Percentiles rank a stretch among this genome's conserved stretches.
Conservation (phyloP, 1,140 invertebrate species). For the Dufourea novaeangliae region DNA sequence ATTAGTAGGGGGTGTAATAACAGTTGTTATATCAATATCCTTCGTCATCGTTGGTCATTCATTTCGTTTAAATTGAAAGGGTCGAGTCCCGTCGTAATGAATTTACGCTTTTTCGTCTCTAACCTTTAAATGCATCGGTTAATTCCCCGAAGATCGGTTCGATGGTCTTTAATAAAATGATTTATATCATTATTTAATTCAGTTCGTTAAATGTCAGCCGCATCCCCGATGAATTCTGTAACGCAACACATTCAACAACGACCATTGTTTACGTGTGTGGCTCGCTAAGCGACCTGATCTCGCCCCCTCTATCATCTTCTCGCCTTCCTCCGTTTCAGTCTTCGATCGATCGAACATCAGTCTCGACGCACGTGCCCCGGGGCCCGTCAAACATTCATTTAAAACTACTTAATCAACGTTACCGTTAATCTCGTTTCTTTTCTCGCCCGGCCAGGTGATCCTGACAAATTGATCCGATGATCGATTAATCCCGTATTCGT, state of each 20-base stretch:
- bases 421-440: slow-evolving; percentile 3
- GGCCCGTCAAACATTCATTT: slow-evolving; percentile 27
- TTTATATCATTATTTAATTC: slow-evolving; percentile 59
- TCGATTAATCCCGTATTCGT: not conserved
- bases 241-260: not conserved
- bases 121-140: slow-evolving; percentile 35
- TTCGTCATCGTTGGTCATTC: not conserved
- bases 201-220: slow-evolving; percentile 29
- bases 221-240: slow-evolving; percentile 27
- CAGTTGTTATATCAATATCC: too few relatives aligned
- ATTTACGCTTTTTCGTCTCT: not conserved
- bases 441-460: not conserved
- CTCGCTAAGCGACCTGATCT: not conserved
- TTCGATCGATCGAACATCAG: slow-evolving; percentile 23
- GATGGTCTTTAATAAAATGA: slow-evolving; percentile 48
- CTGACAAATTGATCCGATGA: slow-evolving; percentile 31
- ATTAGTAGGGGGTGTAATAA: too few relatives aligned
- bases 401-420: slow-evolving; percentile 43
- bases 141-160: slow-evolving; percentile 28
- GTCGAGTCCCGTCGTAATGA: too few relatives aligned
- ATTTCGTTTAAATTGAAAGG: not conserved
- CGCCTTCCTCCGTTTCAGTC: not conserved
- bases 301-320: not conserved
- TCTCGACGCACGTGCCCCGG: not conserved
- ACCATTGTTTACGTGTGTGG: slow-evolving; percentile 25